Evolutionary conservation across 2,113 vertebrate species (phyloP), one percentile per base, ranked within the genome.

Genomic region (Natator depressus): DNA sequence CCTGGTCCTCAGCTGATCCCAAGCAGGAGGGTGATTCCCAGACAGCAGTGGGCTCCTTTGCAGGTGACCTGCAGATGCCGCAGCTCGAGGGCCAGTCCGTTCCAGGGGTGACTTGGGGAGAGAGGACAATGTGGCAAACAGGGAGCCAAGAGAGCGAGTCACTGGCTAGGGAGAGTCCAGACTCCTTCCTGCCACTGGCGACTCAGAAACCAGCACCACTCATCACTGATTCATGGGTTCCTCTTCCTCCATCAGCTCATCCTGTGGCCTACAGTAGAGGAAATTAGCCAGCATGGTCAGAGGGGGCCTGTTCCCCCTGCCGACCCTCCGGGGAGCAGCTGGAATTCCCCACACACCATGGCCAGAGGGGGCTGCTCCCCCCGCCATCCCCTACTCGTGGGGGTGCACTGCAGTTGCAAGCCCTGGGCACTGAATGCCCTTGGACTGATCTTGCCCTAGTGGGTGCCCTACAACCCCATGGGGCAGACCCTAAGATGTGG

Each of bases 171-270:
- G 35, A 75, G 91, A 89, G 87, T 72, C 69, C 87, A 25, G 31
- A 42, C 72, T 31, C 35, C 80, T 2, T 87, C 95, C 92, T 82
- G 93, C 94, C 17, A 80, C 86, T 86, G 80, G 84, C 59, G 95
- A 46, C 80, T 84, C 93, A 76, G 94, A 94, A 65, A 69, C 51
- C 1, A 3, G 42, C 89, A 49, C 85, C 1, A 22, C 72, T 51
- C 20, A 11, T 98, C 97, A 98, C 94, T 96, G 97, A 91, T 76
- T 95, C 97, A 98, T 98, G 92, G 97, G 96, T 88, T 97, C 96
- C 80, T 97, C 97, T 93, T 98, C 98, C 91, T 98, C 98, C 95
- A 98, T 98, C 3, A 96, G 97, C 92, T 98, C 98, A 1, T 98
- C 98, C 4, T 95, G 93, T 0, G 94, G 95, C 93, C 97, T 98